phyloP scores from a whole-genome alignment of 1,140 invertebrate species.

The Ptiloglossa arizonensis region DNA sequence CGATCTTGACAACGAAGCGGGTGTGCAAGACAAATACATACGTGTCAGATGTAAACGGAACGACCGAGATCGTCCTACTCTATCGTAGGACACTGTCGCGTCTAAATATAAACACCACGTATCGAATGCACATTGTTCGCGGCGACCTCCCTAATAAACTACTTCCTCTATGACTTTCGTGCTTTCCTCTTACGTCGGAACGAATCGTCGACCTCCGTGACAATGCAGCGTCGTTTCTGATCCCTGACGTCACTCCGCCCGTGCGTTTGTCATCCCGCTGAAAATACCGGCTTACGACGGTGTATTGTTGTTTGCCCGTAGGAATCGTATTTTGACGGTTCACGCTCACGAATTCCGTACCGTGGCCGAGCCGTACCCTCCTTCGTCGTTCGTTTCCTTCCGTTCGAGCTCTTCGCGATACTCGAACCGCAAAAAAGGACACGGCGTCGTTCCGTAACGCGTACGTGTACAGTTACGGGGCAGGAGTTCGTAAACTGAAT shows the following conservation, averaged over 20 bases:
- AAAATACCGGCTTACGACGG: constrained; percentile 43
- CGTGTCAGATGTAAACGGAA: not conserved
- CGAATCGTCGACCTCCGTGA: constrained; percentile 27
- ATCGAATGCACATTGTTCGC: constrained; percentile 26
- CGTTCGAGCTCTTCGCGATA: not conserved
- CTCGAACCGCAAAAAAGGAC: not conserved
- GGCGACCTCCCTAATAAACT: constrained; percentile 25
- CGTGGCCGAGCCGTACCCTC: not conserved
- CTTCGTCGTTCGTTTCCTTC: not conserved
- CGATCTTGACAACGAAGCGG: no score
- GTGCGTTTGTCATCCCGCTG: constrained; percentile 42
- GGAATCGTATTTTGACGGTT: not conserved
- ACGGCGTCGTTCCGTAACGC: no score
- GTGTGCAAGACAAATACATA: not conserved
- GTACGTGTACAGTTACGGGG: no score
- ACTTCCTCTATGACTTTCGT: constrained; percentile 45
- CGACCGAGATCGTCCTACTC: not conserved
- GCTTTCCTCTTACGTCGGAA: constrained; percentile 36
- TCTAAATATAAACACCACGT: constrained; percentile 5
- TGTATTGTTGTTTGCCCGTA: not conserved
- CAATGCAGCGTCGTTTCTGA: constrained; percentile 38
- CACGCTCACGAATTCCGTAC: not conserved
- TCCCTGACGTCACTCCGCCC: constrained; percentile 43
- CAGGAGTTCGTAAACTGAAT: no score
- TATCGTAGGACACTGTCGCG: not conserved